Evolutionary conservation across 1,140 invertebrate species (phyloP).

Genomic region (Diabrotica virgifera): DNA sequence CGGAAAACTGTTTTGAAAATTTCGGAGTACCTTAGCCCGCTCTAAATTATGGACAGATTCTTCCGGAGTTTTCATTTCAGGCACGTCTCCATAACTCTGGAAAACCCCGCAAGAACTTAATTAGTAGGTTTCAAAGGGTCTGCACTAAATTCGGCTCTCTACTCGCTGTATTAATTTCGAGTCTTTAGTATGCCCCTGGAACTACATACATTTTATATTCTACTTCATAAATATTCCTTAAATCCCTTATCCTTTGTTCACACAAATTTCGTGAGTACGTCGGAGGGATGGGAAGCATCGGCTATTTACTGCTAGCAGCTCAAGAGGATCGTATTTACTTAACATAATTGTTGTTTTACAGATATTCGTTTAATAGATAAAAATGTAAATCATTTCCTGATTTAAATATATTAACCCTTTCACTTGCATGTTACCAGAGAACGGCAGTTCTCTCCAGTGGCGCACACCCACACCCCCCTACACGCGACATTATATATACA

Average conservation of each 20-base stretch:
- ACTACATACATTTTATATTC: slow-evolving; percentile 12
- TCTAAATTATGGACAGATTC: background rate
- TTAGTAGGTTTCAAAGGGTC: slow-evolving; percentile 13
- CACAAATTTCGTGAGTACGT: background rate
- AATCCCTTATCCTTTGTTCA: slow-evolving; percentile 11
- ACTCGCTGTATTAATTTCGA: slow-evolving; percentile 8
- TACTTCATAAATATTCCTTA: slow-evolving; percentile 16
- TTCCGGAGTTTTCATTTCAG: slow-evolving; percentile 4
- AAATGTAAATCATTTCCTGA: too few relatives aligned
- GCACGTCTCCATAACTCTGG: slow-evolving; percentile 9
- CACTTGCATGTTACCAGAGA: too few relatives aligned
- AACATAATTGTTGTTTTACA: too few relatives aligned
- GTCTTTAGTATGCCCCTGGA: slow-evolving; percentile 7
- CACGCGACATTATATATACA: too few relatives aligned
- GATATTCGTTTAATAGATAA: too few relatives aligned
- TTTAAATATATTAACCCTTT: too few relatives aligned
- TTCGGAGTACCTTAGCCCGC: background rate
- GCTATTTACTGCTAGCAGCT: too few relatives aligned
- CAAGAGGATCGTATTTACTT: too few relatives aligned
- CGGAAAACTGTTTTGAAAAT: background rate
- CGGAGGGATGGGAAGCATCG: too few relatives aligned
- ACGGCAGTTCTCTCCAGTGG: too few relatives aligned
- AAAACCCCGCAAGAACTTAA: slow-evolving; percentile 10
- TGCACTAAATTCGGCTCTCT: slow-evolving; percentile 5
- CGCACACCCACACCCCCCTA: too few relatives aligned